A percentile compares a stretch with the other conserved stretches of the same genome.
Evolutionary conservation across 2,888 invertebrate species (phyloP).

Genomic region (Atherix ibis): DNA sequence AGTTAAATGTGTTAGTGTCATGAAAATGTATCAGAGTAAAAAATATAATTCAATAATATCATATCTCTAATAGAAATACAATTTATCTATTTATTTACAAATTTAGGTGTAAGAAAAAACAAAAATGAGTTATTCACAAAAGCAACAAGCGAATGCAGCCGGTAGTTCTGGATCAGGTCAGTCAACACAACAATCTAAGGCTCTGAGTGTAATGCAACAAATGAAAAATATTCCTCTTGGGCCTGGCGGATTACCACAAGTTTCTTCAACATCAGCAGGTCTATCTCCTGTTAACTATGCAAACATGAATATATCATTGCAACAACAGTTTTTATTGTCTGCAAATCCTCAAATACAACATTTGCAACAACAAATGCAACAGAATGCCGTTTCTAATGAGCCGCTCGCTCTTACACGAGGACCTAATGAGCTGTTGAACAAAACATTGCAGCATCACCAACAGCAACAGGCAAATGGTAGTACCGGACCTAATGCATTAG

Average conservation of each 20-base stretch:
- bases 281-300: no score
- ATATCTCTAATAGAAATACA: no score
- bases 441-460: constrained; percentile 19
- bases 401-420: constrained; percentile 21
- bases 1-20: no score
- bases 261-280: constrained; percentile 13
- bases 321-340: constrained; percentile 14
- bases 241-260: constrained; percentile 18
- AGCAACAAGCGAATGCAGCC: constrained; percentile 11
- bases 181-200: constrained; percentile 20
- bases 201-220: constrained; percentile 22
- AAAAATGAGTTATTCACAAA: constrained; percentile 11
- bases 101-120: no score
- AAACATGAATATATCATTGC: constrained; percentile 18
- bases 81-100: no score
- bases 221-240: constrained; percentile 23
- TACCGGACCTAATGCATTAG: constrained; percentile 15
- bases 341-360: constrained; percentile 18
- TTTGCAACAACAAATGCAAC: constrained; percentile 21
- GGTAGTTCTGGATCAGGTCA: constrained; percentile 16
- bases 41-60: no score
- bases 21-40: no score
- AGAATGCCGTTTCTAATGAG: constrained; percentile 16
- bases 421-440: constrained; percentile 22
- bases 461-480: constrained; percentile 23